Base-by-base conservation (phyloP, 2,797 vertebrate species). In the Aplochiton taeniatus region DNA sequence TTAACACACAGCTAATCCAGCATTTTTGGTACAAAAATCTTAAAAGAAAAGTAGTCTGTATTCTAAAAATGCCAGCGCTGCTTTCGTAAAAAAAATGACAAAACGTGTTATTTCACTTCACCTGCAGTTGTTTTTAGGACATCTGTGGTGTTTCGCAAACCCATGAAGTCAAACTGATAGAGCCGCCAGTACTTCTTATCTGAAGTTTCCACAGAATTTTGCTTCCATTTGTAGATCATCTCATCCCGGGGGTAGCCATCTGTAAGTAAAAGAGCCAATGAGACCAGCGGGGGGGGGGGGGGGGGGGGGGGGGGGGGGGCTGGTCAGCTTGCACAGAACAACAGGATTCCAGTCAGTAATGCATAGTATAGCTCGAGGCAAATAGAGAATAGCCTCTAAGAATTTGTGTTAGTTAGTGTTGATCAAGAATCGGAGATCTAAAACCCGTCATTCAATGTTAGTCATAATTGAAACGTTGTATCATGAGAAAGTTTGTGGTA, bases 131-230 rank as follows among this genome's bases (percentile, higher is more conserved):
- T 98, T 13, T 92, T 90, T 74, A 98, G 91, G 55, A 94, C 87
- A 47, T 95, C 95, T 0, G 95, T 95, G 42, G 92, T 95, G 87
- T 98, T 98, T 75, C 96, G 85, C 62, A 98, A 93, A 61, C 97
- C 97, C 95, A 97, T 96, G 88, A 98, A 98, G 70, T 98, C 96
- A 83, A 98, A 98, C 85, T 98, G 97, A 84, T 98, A 98, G 4
- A 98, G 96, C 68, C 96, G 88, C 97, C 97, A 98, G 73, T 95
- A 97, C 61, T 97, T 97, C 91, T 98, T 94, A 81, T 98, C 95
- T 0, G 96, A 95, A 0, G 96, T 95, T 72, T 97, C 95, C 64
- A 98, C 95, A 0, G 97, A 98, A 74, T 96, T 96, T 77, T 94
- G 93, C 68, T 90, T 94, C 97, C 96, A 98, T 81, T 94, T 94